Percentiles rank a stretch among this genome's conserved stretches.
Evolutionary conservation across 2,797 vertebrate species (phyloP).

Genomic region (Phrynocephalus guinanensis): DNA sequence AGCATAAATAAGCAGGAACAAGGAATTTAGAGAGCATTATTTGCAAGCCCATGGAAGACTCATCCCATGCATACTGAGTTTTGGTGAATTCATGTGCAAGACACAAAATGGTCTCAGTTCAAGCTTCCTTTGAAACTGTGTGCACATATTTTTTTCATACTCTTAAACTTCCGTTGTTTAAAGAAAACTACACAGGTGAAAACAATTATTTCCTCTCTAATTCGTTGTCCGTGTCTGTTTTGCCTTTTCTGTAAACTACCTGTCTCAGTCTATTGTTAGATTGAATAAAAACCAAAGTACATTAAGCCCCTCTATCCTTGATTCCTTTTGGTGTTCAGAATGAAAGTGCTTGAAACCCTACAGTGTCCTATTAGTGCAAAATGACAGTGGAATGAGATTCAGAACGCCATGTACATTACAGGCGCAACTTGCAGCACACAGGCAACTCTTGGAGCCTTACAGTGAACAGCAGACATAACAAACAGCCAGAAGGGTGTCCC

Average conservation of each 20-base stretch:
- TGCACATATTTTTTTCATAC: not conserved
- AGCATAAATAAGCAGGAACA: no score
- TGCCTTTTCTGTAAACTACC: not conserved
- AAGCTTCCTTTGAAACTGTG: not conserved
- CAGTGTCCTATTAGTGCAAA: constrained; percentile 13
- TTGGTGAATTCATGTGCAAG: not conserved
- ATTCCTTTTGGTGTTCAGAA: constrained; percentile 4
- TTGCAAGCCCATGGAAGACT: no score
- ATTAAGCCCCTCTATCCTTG: fast-evolving
- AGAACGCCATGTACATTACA: constrained; percentile 9
- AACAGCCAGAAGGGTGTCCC: not conserved
- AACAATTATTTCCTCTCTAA: not conserved
- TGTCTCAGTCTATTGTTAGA: not conserved
- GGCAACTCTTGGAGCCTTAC: constrained; percentile 12
- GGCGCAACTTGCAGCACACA: not conserved
- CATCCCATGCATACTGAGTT: not conserved
- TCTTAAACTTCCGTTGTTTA: not conserved
- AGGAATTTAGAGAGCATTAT: not conserved
- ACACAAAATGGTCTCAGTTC: not conserved
- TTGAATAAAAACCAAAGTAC: not conserved
- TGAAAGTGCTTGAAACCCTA: constrained; percentile 16
- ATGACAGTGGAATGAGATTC: constrained; percentile 4
- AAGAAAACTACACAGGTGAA: not conserved
- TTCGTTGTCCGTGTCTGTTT: not conserved
- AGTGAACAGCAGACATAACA: constrained; percentile 26